Conservation (phyloP, 2,888 invertebrate genomes). For the Drosophila nr. perissopoda region DNA sequence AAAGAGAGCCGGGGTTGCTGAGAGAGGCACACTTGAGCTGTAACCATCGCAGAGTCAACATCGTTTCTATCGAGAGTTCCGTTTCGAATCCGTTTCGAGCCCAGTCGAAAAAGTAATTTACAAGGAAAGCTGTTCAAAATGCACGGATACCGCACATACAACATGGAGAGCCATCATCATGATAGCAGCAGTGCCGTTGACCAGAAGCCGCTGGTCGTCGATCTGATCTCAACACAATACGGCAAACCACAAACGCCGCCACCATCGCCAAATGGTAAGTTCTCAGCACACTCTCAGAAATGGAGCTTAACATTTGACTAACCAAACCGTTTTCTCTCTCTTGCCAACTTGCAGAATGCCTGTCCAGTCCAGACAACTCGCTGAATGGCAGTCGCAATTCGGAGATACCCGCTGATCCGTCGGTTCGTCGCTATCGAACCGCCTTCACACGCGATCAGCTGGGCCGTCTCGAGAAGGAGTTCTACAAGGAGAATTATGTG, state of each 20-base stretch:
- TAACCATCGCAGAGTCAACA: slow-evolving; percentile 73
- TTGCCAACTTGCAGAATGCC: slow-evolving; percentile 83
- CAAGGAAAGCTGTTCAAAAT: slow-evolving; percentile 64
- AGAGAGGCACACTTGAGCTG: slow-evolving; percentile 80
- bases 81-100: slow-evolving; percentile 23
- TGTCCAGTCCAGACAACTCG: slow-evolving; percentile 84
- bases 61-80: slow-evolving; percentile 33
- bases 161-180: slow-evolving; percentile 81
- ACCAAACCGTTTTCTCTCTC: slow-evolving; percentile 3
- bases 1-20: slow-evolving; percentile 74
- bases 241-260: slow-evolving; percentile 85
- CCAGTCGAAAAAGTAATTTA: slow-evolving; percentile 20
- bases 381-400: slow-evolving; percentile 81
- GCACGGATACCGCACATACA: slow-evolving; percentile 85
- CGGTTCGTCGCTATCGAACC: slow-evolving; percentile 95
- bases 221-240: slow-evolving; percentile 87
- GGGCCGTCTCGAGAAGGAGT: slow-evolving; percentile 96
- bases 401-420: slow-evolving; percentile 87
- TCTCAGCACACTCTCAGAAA: background rate
- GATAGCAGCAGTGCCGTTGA: slow-evolving; percentile 68
- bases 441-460: slow-evolving; percentile 98
- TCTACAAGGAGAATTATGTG: slow-evolving; percentile 98
- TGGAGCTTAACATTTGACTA: slow-evolving; percentile 20
- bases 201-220: slow-evolving; percentile 86
- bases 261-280: slow-evolving; percentile 86